Conservation (phyloP, 2,113 vertebrate genomes). For the zebrafish (Danio rerio) region GRCz12tu NC_133188.1:50611001-50611500, state of each 20-base stretch:
- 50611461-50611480: neutral
- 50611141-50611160: neutral
- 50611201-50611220: neutral
- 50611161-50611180: neutral
- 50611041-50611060: too few species aligned
- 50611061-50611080: too few species aligned
- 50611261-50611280: neutral
- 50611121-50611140: neutral
- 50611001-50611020: too few species aligned
- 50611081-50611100: neutral
- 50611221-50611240: neutral
- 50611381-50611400: neutral
- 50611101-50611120: neutral
- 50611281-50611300: neutral
- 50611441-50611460: neutral
- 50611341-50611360: neutral
- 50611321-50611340: neutral
- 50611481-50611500: too few species aligned
- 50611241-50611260: neutral
- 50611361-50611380: neutral
- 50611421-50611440: neutral
- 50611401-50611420: neutral
- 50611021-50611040: too few species aligned
- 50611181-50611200: neutral
- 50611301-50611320: neutral